A percentile compares a stretch with the other conserved stretches of the same genome.
Evolutionary conservation across 2,113 vertebrate species (phyloP).

Genomic region (Holacanthus passer): DNA sequence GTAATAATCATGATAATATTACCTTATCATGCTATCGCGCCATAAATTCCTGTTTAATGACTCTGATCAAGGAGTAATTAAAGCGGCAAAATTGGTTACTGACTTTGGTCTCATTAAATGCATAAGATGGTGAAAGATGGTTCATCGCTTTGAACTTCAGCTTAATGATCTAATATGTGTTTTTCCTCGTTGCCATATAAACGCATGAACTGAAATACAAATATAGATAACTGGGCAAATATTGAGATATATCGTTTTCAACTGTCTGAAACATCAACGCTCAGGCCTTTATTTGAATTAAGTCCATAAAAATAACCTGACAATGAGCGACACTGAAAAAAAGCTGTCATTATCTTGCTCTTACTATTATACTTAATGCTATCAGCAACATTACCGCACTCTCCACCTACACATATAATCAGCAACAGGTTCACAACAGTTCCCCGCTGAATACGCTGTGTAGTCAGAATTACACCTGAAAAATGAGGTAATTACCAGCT

Average conservation of each 20-base stretch:
- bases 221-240: not conserved
- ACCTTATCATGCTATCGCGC: not conserved
- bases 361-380: constrained; percentile 17
- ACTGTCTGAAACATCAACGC: not conserved
- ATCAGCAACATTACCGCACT: not conserved
- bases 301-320: not conserved
- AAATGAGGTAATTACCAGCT: not conserved
- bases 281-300: not conserved
- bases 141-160: not conserved
- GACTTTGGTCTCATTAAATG: not conserved
- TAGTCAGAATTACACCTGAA: not conserved
- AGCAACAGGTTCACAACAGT: constrained; percentile 28
- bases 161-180: not conserved
- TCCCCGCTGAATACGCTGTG: not conserved
- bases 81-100: not conserved
- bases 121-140: not conserved
- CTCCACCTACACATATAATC: constrained; percentile 15
- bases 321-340: not conserved
- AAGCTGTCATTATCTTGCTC: not conserved
- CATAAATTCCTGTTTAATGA: not conserved
- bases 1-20: not conserved
- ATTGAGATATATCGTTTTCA: no score
- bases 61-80: not conserved
- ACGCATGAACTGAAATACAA: no score
- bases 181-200: not conserved